Base-by-base conservation (phyloP, 2,888 invertebrate genomes). In the Caenorhabditis virilis region DNA sequence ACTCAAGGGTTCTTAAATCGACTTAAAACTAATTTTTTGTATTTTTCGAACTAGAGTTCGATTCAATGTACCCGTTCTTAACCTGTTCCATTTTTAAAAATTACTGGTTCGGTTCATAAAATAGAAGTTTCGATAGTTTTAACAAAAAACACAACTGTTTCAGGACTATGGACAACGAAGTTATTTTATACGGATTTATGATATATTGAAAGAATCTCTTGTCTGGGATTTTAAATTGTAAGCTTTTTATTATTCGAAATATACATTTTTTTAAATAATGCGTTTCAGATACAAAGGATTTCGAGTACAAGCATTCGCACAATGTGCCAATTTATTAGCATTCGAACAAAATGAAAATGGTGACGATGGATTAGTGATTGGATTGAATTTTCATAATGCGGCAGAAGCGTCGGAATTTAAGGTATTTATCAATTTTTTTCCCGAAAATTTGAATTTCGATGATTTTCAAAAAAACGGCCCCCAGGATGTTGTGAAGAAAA, bases 111-210 rank as follows among this genome's bases (percentile, higher is more conserved):
- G n/a, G n/a, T n/a, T n/a, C n/a, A n/a, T n/a, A 45, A 45, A n/a
- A 11, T 38, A 20, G 18, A 18, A 18, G 16, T 26, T 33, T 46
- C 15, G 23, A 27, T 2, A n/a, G 16, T 35, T 60, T 25, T 22
- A 2, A 6, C 5, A 16, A 7, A 43, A 43, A 7, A 36, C 42
- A 49, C 16, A 18, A 15, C 13, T 42, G n/a, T 56, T 63, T 36
- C 77, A 77, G 50, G 79, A 79, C 62, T 79, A 79, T 53, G 50
- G 65, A n/a, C 59, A 71, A 47, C 63, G 76, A 33, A 65, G 67
- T 11, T 79, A 79, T 52, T 70, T 71, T 23, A 55, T 79, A 15
- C 59, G 68, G 15, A 52, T 79, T 39, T 76, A 56, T 47, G 78
- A 79, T 50, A 71, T 79, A 47, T 60, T 73, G 22, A 69, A 73